These are phyloP conservation scores for Marcusenius ussheri DNA, from an alignment of 2,113 vertebrate species.

Conservation along the genomic window DNA sequence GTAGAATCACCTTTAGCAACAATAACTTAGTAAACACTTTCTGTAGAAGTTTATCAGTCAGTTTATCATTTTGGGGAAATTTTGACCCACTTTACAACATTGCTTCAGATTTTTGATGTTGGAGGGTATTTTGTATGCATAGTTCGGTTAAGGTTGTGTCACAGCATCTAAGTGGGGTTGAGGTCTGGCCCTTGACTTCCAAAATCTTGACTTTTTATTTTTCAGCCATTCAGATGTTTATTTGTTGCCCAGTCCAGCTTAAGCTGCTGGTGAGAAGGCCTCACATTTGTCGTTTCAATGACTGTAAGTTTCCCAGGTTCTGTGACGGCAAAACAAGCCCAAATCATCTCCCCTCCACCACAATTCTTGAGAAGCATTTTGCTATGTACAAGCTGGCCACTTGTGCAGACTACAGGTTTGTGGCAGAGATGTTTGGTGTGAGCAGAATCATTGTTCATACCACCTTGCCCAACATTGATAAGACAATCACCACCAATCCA, in stretches of 20 bases:
- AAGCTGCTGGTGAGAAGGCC: not conserved
- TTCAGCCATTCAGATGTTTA: not conserved
- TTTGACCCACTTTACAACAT: not conserved
- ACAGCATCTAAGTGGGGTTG: not conserved
- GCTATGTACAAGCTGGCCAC: not conserved
- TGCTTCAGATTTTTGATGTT: not conserved
- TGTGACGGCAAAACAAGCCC: not conserved
- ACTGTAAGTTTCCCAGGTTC: not conserved
- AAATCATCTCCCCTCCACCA: not conserved
- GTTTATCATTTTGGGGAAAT: not conserved
- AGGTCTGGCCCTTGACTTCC: not conserved
- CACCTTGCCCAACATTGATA: not conserved
- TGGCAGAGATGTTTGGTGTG: not conserved
- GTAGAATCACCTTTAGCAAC: not conserved
- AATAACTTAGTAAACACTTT: not conserved
- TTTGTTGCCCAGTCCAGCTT: not conserved
- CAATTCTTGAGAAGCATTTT: not conserved
- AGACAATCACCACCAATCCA: not conserved
- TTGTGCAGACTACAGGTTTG: not conserved
- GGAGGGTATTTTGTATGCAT: not conserved
- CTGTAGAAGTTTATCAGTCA: not conserved
- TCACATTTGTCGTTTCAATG: not conserved
- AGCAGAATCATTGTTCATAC: not conserved
- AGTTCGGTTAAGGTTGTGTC: not conserved
- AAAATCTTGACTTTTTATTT: not conserved